phyloP scores from a whole-genome alignment of 2,888 invertebrate genomes.

The Drosophila birchii region DNA sequence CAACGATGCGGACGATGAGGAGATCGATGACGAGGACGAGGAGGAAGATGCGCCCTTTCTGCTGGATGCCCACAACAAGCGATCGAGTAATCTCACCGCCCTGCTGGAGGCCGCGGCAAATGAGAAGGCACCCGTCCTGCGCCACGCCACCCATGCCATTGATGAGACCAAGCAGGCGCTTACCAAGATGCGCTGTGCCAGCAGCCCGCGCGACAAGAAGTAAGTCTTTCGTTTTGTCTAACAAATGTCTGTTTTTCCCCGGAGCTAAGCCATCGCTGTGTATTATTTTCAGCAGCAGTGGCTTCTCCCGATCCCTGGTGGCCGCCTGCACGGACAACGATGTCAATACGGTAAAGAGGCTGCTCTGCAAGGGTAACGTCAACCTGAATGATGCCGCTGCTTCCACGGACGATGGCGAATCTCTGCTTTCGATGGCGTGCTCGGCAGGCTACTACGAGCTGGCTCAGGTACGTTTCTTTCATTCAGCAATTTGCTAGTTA shows the following conservation, averaged over 20 bases:
- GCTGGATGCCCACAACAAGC: constrained; percentile 85
- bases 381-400: constrained; percentile 92
- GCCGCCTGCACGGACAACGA: constrained; percentile 98
- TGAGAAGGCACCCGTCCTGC: constrained; percentile 84
- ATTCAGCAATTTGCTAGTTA: not conserved
- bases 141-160: constrained; percentile 91
- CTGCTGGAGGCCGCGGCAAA: constrained; percentile 94
- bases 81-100: constrained; percentile 90
- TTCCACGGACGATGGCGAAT: constrained; percentile 98
- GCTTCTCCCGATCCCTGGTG: constrained; percentile 90
- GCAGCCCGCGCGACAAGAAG: constrained; percentile 88
- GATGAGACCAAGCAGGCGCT: constrained; percentile 98
- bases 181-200: constrained; percentile 97
- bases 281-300: constrained; percentile 68
- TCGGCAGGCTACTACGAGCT: constrained; percentile 99
- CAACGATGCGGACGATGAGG: constrained; percentile 85
- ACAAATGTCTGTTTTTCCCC: not conserved
- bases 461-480: constrained; percentile 90
- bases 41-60: constrained; percentile 84
- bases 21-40: constrained; percentile 84
- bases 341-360: constrained; percentile 95
- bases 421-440: constrained; percentile 97
- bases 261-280: not conserved
- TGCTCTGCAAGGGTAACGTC: constrained; percentile 94
- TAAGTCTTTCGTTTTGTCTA: constrained; percentile 74